These are phyloP conservation scores for Callopanchax toddi DNA, from an alignment of 2,113 vertebrate genomes.

Conservation along the genomic window DNA sequence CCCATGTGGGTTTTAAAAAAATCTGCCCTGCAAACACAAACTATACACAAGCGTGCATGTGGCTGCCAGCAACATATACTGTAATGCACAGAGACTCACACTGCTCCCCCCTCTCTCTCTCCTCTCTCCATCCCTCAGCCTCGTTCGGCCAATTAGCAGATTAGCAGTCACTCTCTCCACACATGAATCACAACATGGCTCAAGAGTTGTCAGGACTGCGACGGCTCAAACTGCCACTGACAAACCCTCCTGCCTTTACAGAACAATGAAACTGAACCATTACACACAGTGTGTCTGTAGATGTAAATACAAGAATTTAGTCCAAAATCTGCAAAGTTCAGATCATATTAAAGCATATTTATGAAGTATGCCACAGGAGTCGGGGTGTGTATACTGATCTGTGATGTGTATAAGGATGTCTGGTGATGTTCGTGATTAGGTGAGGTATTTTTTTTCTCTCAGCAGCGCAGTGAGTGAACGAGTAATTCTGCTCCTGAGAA, in stretches of 20 bases:
- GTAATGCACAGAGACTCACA: conserved; percentile 23
- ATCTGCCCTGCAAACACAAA: conserved; percentile 56
- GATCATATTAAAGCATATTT: conserved; percentile 39
- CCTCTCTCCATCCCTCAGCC: conserved; percentile 32
- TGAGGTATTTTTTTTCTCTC: conserved; percentile 35
- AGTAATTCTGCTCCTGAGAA: conserved; percentile 55
- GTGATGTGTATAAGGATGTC: conserved; percentile 25
- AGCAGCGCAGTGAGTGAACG: conserved; percentile 38
- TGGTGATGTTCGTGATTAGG: conserved; percentile 18
- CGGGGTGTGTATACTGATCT: conserved; percentile 18
- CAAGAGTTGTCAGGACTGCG: conserved; percentile 44
- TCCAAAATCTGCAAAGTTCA: conserved; percentile 7
- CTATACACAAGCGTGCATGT: conserved; percentile 23
- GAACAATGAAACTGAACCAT: conserved; percentile 40
- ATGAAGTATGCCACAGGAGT: conserved; percentile 15
- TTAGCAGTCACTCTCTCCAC: conserved; percentile 50
- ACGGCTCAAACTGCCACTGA: conserved; percentile 22
- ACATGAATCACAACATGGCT: conserved; percentile 57
- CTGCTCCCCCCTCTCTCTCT: conserved; percentile 12
- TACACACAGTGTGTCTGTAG: conserved; percentile 7
- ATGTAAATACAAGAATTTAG: conserved; percentile 14
- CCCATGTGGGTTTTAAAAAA: conserved; percentile 55
- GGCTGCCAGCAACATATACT: conserved; percentile 28
- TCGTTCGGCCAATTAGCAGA: conserved; percentile 71
- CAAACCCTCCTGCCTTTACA: conserved; percentile 33